These are phyloP conservation scores for Idaea biselata DNA, from an alignment of 2,888 invertebrate genomes.

Conservation along the genomic window DNA sequence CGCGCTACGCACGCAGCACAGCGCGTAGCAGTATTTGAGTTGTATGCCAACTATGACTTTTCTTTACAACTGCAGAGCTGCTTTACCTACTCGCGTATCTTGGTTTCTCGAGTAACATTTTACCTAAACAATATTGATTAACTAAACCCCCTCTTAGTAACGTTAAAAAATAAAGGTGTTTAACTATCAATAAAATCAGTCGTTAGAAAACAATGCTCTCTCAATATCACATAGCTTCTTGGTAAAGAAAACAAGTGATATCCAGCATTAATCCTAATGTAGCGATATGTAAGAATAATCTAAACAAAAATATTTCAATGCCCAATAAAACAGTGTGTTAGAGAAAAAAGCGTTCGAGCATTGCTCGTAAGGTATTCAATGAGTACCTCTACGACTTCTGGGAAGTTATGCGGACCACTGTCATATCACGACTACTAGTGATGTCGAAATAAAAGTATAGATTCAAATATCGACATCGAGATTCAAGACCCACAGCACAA, in stretches of 20 bases:
- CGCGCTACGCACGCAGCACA: too few relatives aligned
- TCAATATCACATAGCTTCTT: conserved; percentile 49
- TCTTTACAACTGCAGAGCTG: too few relatives aligned
- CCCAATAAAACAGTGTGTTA: conserved; percentile 70
- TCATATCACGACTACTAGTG: conserved; percentile 75
- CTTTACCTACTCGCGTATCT: too few relatives aligned
- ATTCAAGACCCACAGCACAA: neutral
- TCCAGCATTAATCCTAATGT: conserved; percentile 78
- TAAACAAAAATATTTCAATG: conserved; percentile 79
- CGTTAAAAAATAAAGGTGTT: too few relatives aligned
- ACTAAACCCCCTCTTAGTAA: too few relatives aligned
- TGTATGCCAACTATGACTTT: too few relatives aligned
- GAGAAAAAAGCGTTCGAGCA: conserved; percentile 64
- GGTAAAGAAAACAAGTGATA: conserved; percentile 67
- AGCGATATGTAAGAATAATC: conserved; percentile 70
- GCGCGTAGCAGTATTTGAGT: too few relatives aligned
- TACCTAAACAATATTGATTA: too few relatives aligned
- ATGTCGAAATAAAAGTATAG: conserved; percentile 35
- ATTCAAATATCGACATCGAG: conserved; percentile 43
- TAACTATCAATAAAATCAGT: conserved; percentile 39
- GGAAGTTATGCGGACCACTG: conserved; percentile 72
- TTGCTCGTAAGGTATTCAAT: conserved; percentile 73
- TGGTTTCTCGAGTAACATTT: too few relatives aligned
- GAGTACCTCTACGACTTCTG: conserved; percentile 65
- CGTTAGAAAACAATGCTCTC: conserved; percentile 44